Conservation (phyloP, 2,888 invertebrate species). For the Plebejus anna region DNA sequence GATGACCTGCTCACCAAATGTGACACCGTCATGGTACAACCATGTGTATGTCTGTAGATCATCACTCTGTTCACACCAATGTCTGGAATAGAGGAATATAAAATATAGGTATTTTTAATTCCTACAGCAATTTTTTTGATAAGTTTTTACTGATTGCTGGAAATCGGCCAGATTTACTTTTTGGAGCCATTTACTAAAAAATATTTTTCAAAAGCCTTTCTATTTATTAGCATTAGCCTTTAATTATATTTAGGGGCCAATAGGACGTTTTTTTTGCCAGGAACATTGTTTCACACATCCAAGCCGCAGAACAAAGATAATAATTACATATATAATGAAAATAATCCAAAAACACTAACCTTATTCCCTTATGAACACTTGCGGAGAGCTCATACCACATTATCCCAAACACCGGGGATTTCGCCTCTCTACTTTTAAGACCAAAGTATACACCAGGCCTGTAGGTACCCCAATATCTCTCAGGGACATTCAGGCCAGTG, state of each 20-base stretch:
- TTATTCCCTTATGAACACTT: slow-evolving; percentile 86
- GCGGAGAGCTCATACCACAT: slow-evolving; percentile 96
- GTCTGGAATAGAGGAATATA: slow-evolving; percentile 73
- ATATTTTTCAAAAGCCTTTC: too few relatives aligned
- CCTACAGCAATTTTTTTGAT: too few relatives aligned
- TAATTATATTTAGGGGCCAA: too few relatives aligned
- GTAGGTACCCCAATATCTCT: slow-evolving; percentile 96
- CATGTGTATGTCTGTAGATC: slow-evolving; percentile 91
- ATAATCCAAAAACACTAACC: slow-evolving; percentile 60
- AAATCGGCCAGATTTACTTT: too few relatives aligned
- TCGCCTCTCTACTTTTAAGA: slow-evolving; percentile 92
- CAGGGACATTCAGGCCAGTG: slow-evolving; percentile 85
- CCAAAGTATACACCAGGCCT: slow-evolving; percentile 94
- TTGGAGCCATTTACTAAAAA: too few relatives aligned
- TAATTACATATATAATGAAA: neutral
- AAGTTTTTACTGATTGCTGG: too few relatives aligned
- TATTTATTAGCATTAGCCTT: too few relatives aligned
- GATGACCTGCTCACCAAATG: slow-evolving; percentile 95
- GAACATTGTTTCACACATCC: too few relatives aligned
- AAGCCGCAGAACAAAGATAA: too few relatives aligned
- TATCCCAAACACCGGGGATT: slow-evolving; percentile 93
- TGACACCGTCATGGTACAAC: slow-evolving; percentile 94
- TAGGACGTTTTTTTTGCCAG: too few relatives aligned
- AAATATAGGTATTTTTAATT: too few relatives aligned
- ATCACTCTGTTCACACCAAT: slow-evolving; percentile 96